These are phyloP conservation scores for Podargus strigoides DNA, from an alignment of 2,797 vertebrate genomes.

Conservation along the genomic window DNA sequence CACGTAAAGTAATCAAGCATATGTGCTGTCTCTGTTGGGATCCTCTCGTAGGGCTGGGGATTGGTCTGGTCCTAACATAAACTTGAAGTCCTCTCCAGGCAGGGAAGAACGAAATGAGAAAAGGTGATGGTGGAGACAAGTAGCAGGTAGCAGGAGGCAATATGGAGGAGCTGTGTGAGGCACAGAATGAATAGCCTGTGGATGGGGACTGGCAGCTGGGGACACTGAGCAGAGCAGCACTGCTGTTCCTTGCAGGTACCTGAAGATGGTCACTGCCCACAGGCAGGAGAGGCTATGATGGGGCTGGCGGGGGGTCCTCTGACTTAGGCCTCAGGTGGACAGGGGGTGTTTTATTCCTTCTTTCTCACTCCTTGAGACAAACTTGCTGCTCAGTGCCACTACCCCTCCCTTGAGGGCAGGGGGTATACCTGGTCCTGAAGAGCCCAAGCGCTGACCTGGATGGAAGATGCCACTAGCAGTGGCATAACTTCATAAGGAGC, in stretches of 20 bases:
- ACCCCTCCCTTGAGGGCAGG: not conserved
- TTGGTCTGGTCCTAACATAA: not conserved
- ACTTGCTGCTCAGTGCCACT: not conserved
- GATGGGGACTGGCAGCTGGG: not conserved
- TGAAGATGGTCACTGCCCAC: fast-evolving
- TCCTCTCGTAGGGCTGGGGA: not conserved
- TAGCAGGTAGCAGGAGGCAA: not conserved
- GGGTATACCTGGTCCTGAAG: not conserved
- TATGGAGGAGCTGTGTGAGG: fast-evolving
- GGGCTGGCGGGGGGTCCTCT: fast-evolving
- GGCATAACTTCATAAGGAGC: not conserved
- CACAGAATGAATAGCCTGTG: not conserved
- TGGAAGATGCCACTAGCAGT: not conserved
- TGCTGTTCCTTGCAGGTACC: not conserved
- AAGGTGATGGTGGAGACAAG: not conserved
- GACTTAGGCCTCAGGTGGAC: not conserved
- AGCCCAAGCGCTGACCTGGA: not conserved
- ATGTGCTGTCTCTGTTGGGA: not conserved
- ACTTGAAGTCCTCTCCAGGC: not conserved
- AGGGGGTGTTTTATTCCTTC: not conserved
- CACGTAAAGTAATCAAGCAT: not conserved
- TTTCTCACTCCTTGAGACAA: not conserved
- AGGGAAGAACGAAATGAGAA: not conserved
- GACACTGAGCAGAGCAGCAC: not conserved
- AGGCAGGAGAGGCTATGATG: not conserved